Percentiles rank a stretch among this genome's conserved stretches.
These are phyloP conservation scores for Rhinopithecus roxellana DNA, from an alignment of 2,113 vertebrate species.

Conservation along the genomic window DNA sequence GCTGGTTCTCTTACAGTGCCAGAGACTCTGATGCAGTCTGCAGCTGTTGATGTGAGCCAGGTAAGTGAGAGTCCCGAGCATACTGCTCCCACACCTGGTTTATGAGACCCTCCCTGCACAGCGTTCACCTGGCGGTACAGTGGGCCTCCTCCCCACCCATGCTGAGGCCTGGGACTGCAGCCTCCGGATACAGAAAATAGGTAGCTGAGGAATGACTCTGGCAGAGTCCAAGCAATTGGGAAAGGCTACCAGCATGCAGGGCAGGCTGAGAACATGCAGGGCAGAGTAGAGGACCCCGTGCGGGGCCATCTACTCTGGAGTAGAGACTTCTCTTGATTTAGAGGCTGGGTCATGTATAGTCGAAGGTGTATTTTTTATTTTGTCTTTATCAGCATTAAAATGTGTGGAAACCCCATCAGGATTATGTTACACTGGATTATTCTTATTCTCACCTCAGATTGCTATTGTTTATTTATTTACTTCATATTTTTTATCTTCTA, in stretches of 20 bases:
- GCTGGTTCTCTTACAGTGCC: neutral
- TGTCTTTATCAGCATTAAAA: neutral
- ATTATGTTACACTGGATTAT: neutral
- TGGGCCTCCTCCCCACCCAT: too few species aligned
- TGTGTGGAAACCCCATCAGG: neutral
- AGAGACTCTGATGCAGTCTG: neutral
- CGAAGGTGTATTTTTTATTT: neutral
- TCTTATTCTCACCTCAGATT: neutral
- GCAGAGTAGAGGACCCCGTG: too few species aligned
- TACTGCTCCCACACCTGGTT: neutral
- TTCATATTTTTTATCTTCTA: neutral
- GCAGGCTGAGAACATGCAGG: neutral
- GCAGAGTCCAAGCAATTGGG: neutral
- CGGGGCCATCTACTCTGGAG: neutral
- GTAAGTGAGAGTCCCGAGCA: neutral
- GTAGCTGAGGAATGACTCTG: neutral
- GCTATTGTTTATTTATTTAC: neutral
- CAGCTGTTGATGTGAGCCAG: neutral
- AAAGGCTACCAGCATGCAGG: neutral
- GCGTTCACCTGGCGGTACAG: neutral
- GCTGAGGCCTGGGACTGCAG: too few species aligned
- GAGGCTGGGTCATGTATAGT: neutral
- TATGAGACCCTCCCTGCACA: neutral
- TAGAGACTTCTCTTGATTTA: neutral
- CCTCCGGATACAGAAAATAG: neutral